Evolutionary conservation across 1,140 invertebrate species (phyloP).

Genomic region (Drosophila ohnishii): DNA sequence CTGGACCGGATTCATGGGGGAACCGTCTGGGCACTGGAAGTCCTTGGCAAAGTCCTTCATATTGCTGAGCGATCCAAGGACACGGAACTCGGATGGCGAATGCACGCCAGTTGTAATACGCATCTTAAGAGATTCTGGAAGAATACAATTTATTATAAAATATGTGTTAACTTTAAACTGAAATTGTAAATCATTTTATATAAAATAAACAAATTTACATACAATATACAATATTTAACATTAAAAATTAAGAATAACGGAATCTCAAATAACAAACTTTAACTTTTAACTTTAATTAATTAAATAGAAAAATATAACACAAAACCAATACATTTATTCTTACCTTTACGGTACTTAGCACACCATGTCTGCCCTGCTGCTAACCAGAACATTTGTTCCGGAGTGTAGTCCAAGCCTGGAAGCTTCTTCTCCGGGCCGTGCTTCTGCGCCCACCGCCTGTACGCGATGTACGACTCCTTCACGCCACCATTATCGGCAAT

Average conservation of each 20-base stretch:
- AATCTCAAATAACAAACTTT: too few relatives aligned
- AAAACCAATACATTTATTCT: background rate
- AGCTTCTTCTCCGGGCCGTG: constrained; percentile 87
- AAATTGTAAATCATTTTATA: background rate
- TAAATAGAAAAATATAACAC: too few relatives aligned
- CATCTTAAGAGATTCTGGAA: constrained; percentile 88
- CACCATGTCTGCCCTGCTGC: constrained; percentile 87
- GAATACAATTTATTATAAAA: background rate
- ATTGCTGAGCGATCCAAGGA: constrained; percentile 95
- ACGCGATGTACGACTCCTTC: constrained; percentile 93
- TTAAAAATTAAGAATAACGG: background rate
- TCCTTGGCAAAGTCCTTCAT: constrained; percentile 93
- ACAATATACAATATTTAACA: background rate
- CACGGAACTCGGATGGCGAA: constrained; percentile 91
- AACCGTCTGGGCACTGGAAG: constrained; percentile 92
- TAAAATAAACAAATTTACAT: background rate
- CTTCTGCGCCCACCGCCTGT: constrained; percentile 87
- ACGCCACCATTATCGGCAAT: constrained; percentile 96
- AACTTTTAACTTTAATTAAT: too few relatives aligned
- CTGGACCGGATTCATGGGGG: constrained; percentile 93
- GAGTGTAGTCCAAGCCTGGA: constrained; percentile 87
- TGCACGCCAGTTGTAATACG: constrained; percentile 90
- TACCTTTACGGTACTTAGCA: constrained; percentile 84
- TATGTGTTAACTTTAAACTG: background rate
- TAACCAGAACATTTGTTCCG: constrained; percentile 90